Evolutionary conservation across 2,888 invertebrate species (phyloP).

Genomic region (Megastigmus dorsalis): DNA sequence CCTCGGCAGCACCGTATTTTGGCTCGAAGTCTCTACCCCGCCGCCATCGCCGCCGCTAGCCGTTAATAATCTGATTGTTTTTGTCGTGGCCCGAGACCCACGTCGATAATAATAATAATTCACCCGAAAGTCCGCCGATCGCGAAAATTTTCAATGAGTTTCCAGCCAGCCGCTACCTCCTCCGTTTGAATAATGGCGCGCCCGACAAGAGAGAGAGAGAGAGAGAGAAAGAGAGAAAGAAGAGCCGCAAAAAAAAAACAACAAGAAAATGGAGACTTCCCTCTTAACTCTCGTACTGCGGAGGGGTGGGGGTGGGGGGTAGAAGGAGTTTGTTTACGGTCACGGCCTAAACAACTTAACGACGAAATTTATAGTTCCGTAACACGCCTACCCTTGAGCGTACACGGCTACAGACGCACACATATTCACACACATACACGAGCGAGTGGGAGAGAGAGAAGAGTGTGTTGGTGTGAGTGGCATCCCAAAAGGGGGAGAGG

Average conservation of each 20-base stretch:
- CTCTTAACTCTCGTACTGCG: not conserved
- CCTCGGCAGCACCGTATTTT: no score
- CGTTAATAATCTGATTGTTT: conserved; percentile 47
- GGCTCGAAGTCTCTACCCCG: not conserved
- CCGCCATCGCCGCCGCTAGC: not conserved
- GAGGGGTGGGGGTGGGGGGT: no score
- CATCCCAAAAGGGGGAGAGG: conserved; percentile 56
- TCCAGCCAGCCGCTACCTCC: not conserved
- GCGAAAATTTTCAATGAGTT: conserved; percentile 43
- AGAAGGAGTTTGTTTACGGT: conserved; percentile 68
- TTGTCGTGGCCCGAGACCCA: not conserved
- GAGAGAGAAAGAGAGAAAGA: no score
- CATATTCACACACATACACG: no score
- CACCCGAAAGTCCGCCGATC: no score
- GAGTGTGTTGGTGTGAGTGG: conserved; percentile 6
- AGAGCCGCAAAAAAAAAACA: not conserved
- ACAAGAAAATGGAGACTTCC: conserved; percentile 37
- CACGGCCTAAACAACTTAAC: conserved; percentile 74
- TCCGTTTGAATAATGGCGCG: conserved; percentile 23
- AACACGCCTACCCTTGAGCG: conserved; percentile 70
- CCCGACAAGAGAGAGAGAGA: no score
- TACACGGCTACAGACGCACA: no score
- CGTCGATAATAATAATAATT: no score
- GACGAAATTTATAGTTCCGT: conserved; percentile 74
- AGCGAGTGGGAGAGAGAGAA: not conserved